Evolutionary conservation across 2,113 vertebrate genomes (phyloP).

Genomic region (Rissa tridactyla): DNA sequence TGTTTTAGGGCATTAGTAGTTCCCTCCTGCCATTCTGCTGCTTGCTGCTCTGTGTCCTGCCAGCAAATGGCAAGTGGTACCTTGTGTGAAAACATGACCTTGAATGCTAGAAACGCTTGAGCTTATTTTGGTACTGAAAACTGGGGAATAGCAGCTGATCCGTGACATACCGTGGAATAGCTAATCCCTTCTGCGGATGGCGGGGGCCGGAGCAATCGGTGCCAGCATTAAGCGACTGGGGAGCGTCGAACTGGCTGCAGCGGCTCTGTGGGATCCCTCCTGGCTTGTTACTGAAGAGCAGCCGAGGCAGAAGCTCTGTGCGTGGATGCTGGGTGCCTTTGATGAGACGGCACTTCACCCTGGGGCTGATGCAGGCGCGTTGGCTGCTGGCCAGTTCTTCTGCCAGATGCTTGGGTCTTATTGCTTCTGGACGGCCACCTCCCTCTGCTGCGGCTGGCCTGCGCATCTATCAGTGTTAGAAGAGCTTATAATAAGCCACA

Average conservation of each 20-base stretch:
- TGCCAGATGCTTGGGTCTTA: conserved; percentile 16
- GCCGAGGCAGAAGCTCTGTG: neutral
- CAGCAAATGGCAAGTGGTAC: neutral
- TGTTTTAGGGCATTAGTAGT: neutral
- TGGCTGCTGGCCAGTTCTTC: conserved; percentile 34
- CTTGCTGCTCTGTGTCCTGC: neutral
- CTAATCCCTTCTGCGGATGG: conserved; percentile 55
- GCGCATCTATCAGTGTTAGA: neutral
- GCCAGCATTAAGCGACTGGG: conserved; percentile 17
- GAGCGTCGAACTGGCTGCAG: neutral
- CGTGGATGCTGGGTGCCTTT: conserved; percentile 23
- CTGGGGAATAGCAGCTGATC: conserved; percentile 48
- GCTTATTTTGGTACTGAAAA: conserved; percentile 49
- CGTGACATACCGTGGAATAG: neutral
- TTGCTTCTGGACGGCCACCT: conserved; percentile 4
- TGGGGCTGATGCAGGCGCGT: neutral
- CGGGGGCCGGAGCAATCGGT: neutral
- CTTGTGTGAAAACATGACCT: conserved; percentile 55
- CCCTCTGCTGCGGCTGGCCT: neutral
- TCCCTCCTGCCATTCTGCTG: neutral
- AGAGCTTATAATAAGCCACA: conserved; percentile 19
- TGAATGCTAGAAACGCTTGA: conserved; percentile 39
- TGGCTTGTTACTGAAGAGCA: conserved; percentile 17
- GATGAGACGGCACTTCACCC: conserved; percentile 19
- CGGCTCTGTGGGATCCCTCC: neutral